Conservation (phyloP, 2,797 vertebrate genomes). For the Pangasius krempfi region DNA sequence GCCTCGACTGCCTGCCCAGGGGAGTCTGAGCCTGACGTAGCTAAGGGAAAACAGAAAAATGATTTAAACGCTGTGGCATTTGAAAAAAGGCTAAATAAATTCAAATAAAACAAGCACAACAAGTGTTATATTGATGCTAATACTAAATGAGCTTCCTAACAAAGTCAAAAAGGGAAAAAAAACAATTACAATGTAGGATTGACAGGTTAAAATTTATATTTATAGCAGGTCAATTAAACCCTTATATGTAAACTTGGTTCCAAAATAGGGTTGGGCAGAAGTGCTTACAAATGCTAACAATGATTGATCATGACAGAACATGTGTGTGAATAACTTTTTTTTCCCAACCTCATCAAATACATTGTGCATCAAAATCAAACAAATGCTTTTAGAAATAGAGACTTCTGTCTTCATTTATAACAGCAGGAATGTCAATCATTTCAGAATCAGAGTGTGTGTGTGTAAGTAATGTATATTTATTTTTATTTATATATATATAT, state of each 20-base stretch:
- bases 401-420: neutral
- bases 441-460: neutral
- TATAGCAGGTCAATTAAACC: neutral
- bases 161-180: neutral
- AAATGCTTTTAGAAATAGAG: neutral
- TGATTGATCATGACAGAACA: neutral
- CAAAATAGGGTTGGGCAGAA: neutral
- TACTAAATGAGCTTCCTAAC: neutral
- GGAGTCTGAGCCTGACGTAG: constrained; percentile 83
- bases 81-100: neutral
- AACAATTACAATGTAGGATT: too few species aligned
- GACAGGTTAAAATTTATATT: neutral
- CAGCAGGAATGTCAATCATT: neutral
- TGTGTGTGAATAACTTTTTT: neutral
- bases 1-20: constrained; percentile 87
- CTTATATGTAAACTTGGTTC: neutral
- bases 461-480: too few species aligned
- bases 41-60: constrained; percentile 61
- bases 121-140: neutral
- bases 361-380: neutral
- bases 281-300: neutral
- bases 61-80: neutral
- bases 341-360: neutral
- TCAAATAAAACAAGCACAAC: neutral
- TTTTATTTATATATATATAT: too few species aligned